Base-by-base conservation (phyloP, 2,888 invertebrate genomes). In the Meganola albula region DNA sequence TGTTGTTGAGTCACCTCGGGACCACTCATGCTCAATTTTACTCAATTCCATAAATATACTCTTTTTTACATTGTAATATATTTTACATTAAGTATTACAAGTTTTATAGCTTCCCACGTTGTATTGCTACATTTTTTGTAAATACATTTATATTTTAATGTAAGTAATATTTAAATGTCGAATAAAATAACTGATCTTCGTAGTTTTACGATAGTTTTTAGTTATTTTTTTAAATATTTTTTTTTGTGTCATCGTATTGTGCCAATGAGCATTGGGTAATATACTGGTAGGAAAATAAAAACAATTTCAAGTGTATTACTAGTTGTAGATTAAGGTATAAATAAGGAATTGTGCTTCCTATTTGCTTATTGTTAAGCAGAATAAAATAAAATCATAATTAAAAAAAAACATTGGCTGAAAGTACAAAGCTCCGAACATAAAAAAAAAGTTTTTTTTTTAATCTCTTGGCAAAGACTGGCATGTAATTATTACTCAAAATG, bases 301-400 rank as follows among this genome's bases (percentile, higher is more conserved):
- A 47, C 45, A 48, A 60, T 68, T 62, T 36, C 56, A 53, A 62
- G 65, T 74, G 67, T 75, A 70, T 69, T 68, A 69, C 64, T 78
- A 74, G 69, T 63, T 61, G 31, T 57, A 65, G 63, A 53, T 48
- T 66, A 65, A 58, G 58, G 60, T 73, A 73, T 64, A 59, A 44
- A 58, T 65, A 66, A 71, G 65, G 63, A 74, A 73, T 72, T 67
- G 84, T 80, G 84, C 84, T 83, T 83, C 83, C 84, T 68, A 62
- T 58, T 65, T 72, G 52, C 44, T 48, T 47, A 45, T 24, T 6
- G 39, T 20, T 38, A 39, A 45, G 42, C 42, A 32, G 31, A 31
- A 31, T 27, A 24, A 41, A 50, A 16, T 31, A 14, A 16, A 33
- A 26, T 23, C 24, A 20, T 29, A 10, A n/a, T n/a, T n/a, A n/a